These are phyloP conservation scores for Venusia cambrica DNA, from an alignment of 2,888 invertebrate species.

Conservation along the genomic window DNA sequence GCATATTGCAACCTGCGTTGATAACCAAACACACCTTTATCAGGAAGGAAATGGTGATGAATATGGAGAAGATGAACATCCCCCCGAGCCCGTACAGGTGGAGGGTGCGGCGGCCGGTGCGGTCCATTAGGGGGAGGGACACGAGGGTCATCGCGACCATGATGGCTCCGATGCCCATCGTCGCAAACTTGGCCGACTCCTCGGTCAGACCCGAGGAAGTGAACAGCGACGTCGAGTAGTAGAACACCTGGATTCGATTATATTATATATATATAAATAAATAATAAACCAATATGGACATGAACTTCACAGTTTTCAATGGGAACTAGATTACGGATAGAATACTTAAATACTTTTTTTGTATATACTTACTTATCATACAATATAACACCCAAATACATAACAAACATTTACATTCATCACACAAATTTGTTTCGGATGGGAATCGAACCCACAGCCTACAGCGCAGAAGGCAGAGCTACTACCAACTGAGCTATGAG, in stretches of 20 bases:
- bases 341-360: too few species aligned
- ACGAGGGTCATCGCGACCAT: constrained; percentile 99
- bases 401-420: too few species aligned
- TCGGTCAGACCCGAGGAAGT: constrained; percentile 93
- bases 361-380: too few species aligned
- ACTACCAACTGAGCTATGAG: too few species aligned
- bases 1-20: constrained; percentile 30
- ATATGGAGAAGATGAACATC: constrained; percentile 99
- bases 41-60: constrained; percentile 97
- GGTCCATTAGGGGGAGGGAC: constrained; percentile 97
- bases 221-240: constrained; percentile 97
- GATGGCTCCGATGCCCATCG: constrained; percentile 97
- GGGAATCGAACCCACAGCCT: too few species aligned
- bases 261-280: not conserved
- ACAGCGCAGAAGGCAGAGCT: too few species aligned
- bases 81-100: constrained; percentile 97
- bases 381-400: too few species aligned
- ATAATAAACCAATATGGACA: too few species aligned
- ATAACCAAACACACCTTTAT: constrained; percentile 91
- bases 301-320: too few species aligned
- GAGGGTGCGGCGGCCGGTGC: constrained; percentile 94
- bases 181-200: constrained; percentile 96
- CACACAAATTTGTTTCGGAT: too few species aligned
- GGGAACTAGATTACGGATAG: too few species aligned
- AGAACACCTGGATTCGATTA: constrained; percentile 90